phyloP scores from a whole-genome alignment of 2,888 invertebrate species.

The Tryphoninae sp. region DNA sequence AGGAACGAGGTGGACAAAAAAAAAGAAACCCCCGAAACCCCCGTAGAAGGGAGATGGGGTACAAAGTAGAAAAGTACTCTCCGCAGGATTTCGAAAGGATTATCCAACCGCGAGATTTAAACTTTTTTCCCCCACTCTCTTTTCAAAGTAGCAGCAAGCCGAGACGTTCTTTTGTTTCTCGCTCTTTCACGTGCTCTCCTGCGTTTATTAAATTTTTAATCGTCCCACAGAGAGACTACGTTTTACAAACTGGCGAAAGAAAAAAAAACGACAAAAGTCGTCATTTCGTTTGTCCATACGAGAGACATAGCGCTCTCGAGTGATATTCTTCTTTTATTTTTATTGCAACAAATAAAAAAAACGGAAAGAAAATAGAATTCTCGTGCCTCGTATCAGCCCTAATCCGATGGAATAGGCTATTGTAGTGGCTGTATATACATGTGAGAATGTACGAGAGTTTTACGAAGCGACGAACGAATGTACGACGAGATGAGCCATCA shows the following conservation, averaged over 20 bases:
- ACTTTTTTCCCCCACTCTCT: constrained; percentile 28
- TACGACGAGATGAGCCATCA: constrained; percentile 39
- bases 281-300: constrained; percentile 14
- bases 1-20: constrained; percentile 2
- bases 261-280: neutral
- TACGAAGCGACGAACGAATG: constrained; percentile 29
- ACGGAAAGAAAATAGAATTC: constrained; percentile 2
- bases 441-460: constrained; percentile 29
- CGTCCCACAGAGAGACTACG: neutral
- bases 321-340: neutral
- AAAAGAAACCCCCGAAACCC: constrained; percentile 12
- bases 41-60: constrained; percentile 2
- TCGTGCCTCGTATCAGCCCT: constrained; percentile 5
- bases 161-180: constrained; percentile 5
- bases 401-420: constrained; percentile 45
- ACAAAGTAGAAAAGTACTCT: constrained; percentile 44
- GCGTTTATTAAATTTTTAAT: constrained; percentile 46
- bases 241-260: neutral
- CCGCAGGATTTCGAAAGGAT: constrained; percentile 55
- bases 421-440: neutral
- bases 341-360: neutral
- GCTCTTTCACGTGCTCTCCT: constrained; percentile 4
- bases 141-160: constrained; percentile 10
- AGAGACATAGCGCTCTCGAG: neutral
- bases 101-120: constrained; percentile 51